phyloP scores from a whole-genome alignment of 1,140 invertebrate genomes.

The Euschistus heros region DNA sequence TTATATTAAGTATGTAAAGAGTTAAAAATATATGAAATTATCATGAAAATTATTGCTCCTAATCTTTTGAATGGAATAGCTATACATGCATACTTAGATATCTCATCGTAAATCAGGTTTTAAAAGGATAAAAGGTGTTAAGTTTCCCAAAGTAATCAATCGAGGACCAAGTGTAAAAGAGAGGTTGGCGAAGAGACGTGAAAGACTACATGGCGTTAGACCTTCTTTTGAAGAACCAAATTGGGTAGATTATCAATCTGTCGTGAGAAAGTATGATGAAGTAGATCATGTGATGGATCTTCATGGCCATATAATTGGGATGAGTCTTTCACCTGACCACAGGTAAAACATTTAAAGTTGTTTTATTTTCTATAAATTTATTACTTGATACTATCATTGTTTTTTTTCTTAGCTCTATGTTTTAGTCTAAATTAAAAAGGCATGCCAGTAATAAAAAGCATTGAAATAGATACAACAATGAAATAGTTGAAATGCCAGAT shows the following conservation, averaged over 20 bases:
- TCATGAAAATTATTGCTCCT: too few species aligned
- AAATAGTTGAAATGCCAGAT: too few species aligned
- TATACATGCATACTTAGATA: too few species aligned
- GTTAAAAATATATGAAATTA: too few species aligned
- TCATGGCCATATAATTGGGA: conserved; percentile 81
- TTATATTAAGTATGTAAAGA: too few species aligned
- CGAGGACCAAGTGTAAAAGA: conserved; percentile 57
- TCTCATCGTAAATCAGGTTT: conserved; percentile 46
- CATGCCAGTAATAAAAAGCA: neutral
- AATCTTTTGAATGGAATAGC: too few species aligned
- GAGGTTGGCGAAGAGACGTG: conserved; percentile 36
- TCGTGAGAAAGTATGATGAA: conserved; percentile 61
- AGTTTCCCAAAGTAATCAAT: conserved; percentile 57
- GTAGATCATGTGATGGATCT: conserved; percentile 77
- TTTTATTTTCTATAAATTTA: neutral
- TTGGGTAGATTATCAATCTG: conserved; percentile 56
- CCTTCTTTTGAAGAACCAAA: conserved; percentile 41
- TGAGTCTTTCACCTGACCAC: conserved; percentile 78
- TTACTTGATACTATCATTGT: conserved; percentile 13
- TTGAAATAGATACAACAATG: too few species aligned
- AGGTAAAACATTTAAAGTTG: conserved; percentile 39
- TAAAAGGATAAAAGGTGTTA: conserved; percentile 62
- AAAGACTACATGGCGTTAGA: conserved; percentile 15
- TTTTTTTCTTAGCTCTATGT: neutral
- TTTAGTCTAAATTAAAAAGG: neutral